Evolutionary conservation across 2,113 vertebrate genomes (phyloP).

Genomic region (Puffinus mauretanicus): DNA sequence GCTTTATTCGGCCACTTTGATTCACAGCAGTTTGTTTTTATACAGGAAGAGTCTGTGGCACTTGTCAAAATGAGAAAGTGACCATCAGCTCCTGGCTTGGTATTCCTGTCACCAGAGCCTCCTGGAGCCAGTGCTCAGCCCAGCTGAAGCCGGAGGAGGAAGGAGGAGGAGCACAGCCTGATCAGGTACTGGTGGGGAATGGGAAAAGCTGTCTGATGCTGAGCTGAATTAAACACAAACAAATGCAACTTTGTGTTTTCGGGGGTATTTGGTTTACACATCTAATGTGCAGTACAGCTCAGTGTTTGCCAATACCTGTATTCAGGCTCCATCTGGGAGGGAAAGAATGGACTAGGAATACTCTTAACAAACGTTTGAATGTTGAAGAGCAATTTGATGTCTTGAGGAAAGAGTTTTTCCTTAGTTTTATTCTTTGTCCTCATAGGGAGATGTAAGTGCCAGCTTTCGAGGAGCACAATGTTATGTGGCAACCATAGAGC

Average conservation of each 20-base stretch:
- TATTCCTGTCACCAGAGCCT: background rate
- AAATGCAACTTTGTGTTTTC: fast-evolving
- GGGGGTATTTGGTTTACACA: background rate
- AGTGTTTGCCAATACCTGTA: background rate
- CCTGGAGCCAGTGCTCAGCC: background rate
- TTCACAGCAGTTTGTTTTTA: conserved; percentile 32
- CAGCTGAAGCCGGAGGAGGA: conserved; percentile 23
- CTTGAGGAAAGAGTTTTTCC: background rate
- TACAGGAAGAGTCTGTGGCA: background rate
- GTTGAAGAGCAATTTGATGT: background rate
- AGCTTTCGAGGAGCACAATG: background rate
- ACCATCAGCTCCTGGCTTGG: background rate
- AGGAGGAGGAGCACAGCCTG: conserved; percentile 19
- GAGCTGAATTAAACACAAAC: background rate
- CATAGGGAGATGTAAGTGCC: background rate
- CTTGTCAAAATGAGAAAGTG: conserved; percentile 58
- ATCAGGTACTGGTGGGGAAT: conserved; percentile 40
- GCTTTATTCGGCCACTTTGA: background rate
- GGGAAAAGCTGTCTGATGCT: background rate
- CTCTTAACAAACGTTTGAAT: background rate
- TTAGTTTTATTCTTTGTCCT: background rate
- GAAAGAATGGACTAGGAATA: background rate
- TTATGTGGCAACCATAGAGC: background rate
- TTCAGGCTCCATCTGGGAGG: background rate
- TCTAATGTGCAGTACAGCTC: background rate